phyloP scores from a whole-genome alignment of 1,140 invertebrate species.

The Formica exsecta region DNA sequence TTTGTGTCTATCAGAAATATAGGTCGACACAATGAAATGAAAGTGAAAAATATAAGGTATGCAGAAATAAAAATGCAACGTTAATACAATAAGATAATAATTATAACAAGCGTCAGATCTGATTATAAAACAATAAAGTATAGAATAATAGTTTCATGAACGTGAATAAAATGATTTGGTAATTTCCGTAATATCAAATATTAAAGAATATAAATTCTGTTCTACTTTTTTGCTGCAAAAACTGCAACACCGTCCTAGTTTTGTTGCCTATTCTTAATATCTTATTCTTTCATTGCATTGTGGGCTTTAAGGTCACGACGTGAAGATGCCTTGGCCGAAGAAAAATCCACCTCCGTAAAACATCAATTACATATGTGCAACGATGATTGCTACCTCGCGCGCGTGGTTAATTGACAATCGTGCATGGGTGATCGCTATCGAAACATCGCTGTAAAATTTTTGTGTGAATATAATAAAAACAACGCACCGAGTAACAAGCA shows the following conservation, averaged over 20 bases:
- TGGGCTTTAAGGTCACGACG: slow-evolving; percentile 24
- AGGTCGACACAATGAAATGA: neutral
- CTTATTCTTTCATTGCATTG: neutral
- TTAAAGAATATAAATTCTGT: neutral
- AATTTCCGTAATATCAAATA: slow-evolving; percentile 1
- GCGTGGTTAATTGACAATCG: slow-evolving; percentile 10
- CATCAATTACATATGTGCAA: slow-evolving; percentile 19
- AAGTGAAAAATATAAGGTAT: neutral
- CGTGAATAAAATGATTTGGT: neutral
- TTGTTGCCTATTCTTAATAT: too few species aligned
- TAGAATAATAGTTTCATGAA: neutral
- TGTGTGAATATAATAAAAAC: slow-evolving; percentile 21
- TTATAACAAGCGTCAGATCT: too few species aligned
- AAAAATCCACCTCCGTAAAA: slow-evolving; percentile 48
- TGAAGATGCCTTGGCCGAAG: neutral
- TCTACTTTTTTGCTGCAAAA: neutral
- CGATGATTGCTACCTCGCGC: slow-evolving; percentile 31
- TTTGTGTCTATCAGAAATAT: neutral
- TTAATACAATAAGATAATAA: slow-evolving; percentile 8
- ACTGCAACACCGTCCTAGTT: too few species aligned
- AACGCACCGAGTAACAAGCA: neutral
- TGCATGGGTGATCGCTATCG: slow-evolving; percentile 35
- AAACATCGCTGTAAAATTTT: neutral
- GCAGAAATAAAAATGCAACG: neutral
- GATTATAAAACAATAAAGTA: neutral